Conservation (phyloP, 2,888 invertebrate species). For the Agonopterix heracliana region DNA sequence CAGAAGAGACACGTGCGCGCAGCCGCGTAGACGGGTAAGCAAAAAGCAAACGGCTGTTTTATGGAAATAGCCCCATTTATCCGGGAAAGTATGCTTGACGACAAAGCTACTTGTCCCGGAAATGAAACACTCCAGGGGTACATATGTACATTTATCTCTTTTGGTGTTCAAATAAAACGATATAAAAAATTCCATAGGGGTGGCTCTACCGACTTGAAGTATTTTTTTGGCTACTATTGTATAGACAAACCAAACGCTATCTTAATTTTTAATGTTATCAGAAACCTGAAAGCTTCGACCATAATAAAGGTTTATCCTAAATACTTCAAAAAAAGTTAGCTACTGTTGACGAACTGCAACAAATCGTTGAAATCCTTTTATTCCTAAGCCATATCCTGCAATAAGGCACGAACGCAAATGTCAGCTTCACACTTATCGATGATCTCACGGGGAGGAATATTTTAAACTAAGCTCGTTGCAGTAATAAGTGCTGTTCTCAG, state of each 20-base stretch:
- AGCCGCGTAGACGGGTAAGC: constrained; percentile 27
- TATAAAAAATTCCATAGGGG: constrained; percentile 11
- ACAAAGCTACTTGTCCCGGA: constrained; percentile 74
- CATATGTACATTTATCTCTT: constrained; percentile 41
- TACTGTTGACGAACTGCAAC: background rate
- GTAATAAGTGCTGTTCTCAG: constrained; percentile 17
- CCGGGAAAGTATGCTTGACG: constrained; percentile 59
- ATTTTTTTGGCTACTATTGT: no score
- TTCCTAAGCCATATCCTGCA: background rate
- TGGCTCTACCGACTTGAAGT: no score
- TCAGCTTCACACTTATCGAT: constrained; percentile 35
- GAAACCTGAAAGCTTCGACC: no score
- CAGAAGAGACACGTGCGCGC: constrained; percentile 46
- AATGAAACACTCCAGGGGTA: constrained; percentile 46
- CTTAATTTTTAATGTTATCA: no score
- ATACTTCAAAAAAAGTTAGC: no score
- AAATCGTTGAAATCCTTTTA: background rate
- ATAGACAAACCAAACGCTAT: no score
- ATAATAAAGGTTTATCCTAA: no score
- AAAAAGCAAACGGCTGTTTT: constrained; percentile 66
- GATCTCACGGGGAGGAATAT: constrained; percentile 33
- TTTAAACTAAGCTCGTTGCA: constrained; percentile 22
- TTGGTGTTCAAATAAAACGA: constrained; percentile 25
- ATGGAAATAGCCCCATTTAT: constrained; percentile 62
- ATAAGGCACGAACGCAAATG: constrained; percentile 29